Percentiles rank a stretch among this genome's conserved stretches.
phyloP scores from a whole-genome alignment of 2,888 invertebrate species.

The Heliconius aoede region DNA sequence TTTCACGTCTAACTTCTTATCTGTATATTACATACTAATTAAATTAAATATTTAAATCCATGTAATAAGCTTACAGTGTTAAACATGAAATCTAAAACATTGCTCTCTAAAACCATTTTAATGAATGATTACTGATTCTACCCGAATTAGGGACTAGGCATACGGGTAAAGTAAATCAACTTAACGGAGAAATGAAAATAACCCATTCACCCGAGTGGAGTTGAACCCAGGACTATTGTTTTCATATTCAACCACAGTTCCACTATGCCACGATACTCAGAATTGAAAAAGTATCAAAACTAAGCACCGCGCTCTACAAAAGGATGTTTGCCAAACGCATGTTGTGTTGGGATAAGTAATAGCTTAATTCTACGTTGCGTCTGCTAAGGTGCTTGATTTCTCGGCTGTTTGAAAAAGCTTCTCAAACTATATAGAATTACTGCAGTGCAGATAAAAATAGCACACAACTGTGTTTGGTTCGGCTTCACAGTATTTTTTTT shows the following conservation, averaged over 20 bases:
- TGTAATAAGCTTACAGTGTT: neutral
- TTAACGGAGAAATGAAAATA: too few species aligned
- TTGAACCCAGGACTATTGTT: too few species aligned
- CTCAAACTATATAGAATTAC: slow-evolving; percentile 75
- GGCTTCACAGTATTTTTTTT: neutral
- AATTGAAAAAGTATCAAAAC: slow-evolving; percentile 44
- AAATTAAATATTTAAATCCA: slow-evolving; percentile 26
- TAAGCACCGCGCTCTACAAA: slow-evolving; percentile 21
- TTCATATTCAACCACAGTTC: neutral
- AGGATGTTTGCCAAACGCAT: slow-evolving; percentile 63
- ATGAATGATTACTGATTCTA: too few species aligned
- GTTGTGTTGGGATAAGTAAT: slow-evolving; percentile 78
- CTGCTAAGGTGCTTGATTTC: slow-evolving; percentile 75
- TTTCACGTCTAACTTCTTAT: slow-evolving; percentile 7
- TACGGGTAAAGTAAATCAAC: too few species aligned
- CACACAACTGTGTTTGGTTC: slow-evolving; percentile 54
- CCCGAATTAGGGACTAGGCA: neutral
- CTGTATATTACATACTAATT: neutral
- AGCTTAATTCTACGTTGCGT: slow-evolving; percentile 79
- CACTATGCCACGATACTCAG: neutral
- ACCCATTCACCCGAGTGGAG: neutral
- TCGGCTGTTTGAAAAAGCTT: slow-evolving; percentile 66
- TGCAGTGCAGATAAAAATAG: slow-evolving; percentile 63
- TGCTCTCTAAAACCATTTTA: neutral
- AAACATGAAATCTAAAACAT: too few species aligned